These are phyloP conservation scores for Perca schrenkii DNA, from an alignment of 2,113 vertebrate species.

Conservation along the genomic window DNA sequence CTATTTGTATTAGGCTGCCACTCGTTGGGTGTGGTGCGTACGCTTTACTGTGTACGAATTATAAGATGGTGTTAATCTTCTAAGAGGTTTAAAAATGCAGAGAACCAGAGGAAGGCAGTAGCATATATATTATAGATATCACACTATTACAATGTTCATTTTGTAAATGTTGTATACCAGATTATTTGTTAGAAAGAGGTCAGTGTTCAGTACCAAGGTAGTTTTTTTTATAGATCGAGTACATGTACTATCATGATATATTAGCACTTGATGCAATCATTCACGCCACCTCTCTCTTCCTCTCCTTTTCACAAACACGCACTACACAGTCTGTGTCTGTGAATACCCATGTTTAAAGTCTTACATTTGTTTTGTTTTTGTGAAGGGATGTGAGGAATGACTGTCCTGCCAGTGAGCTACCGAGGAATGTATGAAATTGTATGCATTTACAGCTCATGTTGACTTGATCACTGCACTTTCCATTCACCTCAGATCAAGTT, in stretches of 20 bases:
- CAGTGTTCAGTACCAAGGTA: conserved; percentile 83
- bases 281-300: conserved; percentile 47
- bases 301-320: conserved; percentile 63
- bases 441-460: conserved; percentile 64
- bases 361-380: conserved; percentile 59
- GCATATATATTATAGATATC: conserved; percentile 81
- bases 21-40: conserved; percentile 66
- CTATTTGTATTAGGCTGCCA: conserved; percentile 79
- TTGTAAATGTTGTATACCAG: conserved; percentile 85
- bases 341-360: conserved; percentile 67
- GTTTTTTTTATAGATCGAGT: conserved; percentile 83
- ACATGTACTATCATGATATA: conserved; percentile 81
- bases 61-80: conserved; percentile 55
- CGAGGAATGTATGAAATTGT: conserved; percentile 76
- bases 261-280: conserved; percentile 80
- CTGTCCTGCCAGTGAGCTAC: conserved; percentile 62
- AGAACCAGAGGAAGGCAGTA: conserved; percentile 82
- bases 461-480: conserved; percentile 80
- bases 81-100: conserved; percentile 67
- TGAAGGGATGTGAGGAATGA: conserved; percentile 48
- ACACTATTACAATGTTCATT: conserved; percentile 82
- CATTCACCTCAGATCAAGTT: conserved; percentile 77
- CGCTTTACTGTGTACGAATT: conserved; percentile 60
- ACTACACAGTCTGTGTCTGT: conserved; percentile 68
- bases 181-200: conserved; percentile 83